phyloP scores from a whole-genome alignment of 2,888 invertebrate genomes.

The Platycheirus rosarum region DNA sequence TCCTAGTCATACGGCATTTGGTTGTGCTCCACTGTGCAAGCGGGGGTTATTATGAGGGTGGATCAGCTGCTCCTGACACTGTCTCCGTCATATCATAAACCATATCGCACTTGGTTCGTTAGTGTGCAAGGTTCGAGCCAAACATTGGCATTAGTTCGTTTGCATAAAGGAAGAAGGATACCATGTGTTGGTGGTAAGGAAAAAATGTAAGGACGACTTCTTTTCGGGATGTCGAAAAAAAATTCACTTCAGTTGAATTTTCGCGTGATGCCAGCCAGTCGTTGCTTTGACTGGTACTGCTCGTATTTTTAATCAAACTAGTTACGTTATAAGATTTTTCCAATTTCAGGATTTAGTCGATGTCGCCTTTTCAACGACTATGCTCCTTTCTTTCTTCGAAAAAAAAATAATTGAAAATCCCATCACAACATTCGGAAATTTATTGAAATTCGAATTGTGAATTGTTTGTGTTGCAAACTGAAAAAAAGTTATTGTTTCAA shows the following conservation, averaged over 20 bases:
- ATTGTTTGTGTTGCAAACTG: too few relatives aligned
- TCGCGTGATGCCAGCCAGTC: slow-evolving; percentile 43
- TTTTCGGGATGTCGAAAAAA: slow-evolving; percentile 32
- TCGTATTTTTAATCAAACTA: neutral
- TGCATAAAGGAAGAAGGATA: slow-evolving; percentile 21
- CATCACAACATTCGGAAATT: too few relatives aligned
- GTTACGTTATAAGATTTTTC: slow-evolving; percentile 14
- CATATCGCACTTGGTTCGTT: slow-evolving; percentile 19
- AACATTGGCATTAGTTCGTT: slow-evolving; percentile 36
- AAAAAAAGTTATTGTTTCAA: too few relatives aligned
- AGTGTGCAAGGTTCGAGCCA: slow-evolving; percentile 60
- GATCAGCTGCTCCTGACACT: slow-evolving; percentile 30
- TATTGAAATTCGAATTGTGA: too few relatives aligned
- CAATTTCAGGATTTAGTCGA: slow-evolving; percentile 47
- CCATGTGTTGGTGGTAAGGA: slow-evolving; percentile 12
- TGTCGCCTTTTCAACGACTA: slow-evolving; percentile 41
- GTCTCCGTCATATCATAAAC: neutral
- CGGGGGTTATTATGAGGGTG: neutral
- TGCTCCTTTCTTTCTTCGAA: slow-evolving; percentile 54
- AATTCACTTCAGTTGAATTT: slow-evolving; percentile 37
- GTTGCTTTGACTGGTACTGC: neutral
- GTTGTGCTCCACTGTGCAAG: neutral
- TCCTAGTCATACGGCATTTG: neutral
- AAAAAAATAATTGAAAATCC: neutral
- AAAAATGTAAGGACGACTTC: slow-evolving; percentile 39